These are phyloP conservation scores for Strongylocentrotus purpuratus DNA, from an alignment of 35 echinoderm and acorn worm species.

Conservation along the genomic window DNA sequence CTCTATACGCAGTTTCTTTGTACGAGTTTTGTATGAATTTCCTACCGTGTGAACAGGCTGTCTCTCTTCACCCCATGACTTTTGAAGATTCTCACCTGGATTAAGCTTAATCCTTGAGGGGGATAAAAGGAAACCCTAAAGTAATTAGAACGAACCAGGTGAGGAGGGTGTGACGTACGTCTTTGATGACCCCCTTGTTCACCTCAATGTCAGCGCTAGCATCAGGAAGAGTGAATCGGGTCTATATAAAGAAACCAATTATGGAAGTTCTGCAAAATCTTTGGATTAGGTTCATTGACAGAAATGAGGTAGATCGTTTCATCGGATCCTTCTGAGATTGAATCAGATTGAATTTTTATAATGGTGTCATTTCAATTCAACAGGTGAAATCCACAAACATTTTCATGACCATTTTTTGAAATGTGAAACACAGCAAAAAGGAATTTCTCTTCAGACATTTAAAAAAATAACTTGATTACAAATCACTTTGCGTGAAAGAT, in stretches of 20 bases:
- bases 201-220: neutral
- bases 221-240: neutral
- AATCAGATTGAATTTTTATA: no score
- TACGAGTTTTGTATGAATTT: no score
- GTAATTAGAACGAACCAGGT: neutral
- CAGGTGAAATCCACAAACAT: no score
- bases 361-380: no score
- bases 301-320: neutral
- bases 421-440: no score
- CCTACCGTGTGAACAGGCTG: no score
- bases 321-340: neutral
- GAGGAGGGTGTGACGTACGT: neutral
- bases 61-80: neutral
- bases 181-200: neutral
- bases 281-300: neutral
- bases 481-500: no score
- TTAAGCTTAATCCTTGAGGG: neutral
- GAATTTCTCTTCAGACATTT: no score
- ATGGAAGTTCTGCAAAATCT: neutral
- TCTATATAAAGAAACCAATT: constrained; percentile 4
- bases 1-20: no score
- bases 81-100: neutral
- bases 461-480: no score
- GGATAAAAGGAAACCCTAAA: neutral
- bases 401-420: no score